Evolutionary conservation across 2,888 invertebrate species (phyloP).

Genomic region (Trichogramma evanescens): DNA sequence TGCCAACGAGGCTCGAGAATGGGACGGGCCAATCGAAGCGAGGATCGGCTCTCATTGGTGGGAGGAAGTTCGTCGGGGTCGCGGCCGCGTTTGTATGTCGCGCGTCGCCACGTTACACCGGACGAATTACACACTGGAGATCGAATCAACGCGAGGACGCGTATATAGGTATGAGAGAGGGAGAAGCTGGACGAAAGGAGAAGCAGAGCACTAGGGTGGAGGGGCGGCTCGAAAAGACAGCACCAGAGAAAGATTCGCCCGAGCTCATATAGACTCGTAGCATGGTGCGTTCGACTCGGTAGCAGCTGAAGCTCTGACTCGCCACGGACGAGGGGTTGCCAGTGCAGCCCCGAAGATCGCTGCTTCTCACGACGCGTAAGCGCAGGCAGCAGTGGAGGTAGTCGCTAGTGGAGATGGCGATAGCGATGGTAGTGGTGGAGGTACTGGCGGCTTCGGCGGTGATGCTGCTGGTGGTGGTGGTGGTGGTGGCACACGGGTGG

Average conservation of each 20-base stretch:
- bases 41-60: background rate
- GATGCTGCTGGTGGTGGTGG: background rate
- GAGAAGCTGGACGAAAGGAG: slow-evolving; percentile 36
- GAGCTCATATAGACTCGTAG: too few species aligned
- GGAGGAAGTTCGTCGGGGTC: background rate
- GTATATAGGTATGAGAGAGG: background rate
- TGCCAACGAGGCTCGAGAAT: background rate
- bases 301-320: background rate
- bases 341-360: too few species aligned
- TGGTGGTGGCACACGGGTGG: background rate
- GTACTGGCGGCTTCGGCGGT: slow-evolving; percentile 19
- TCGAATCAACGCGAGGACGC: background rate
- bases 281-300: background rate
- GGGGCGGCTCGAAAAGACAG: slow-evolving; percentile 46
- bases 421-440: slow-evolving; percentile 6
- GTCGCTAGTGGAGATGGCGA: background rate
- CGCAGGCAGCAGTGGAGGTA: background rate
- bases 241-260: too few species aligned
- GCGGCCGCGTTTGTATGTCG: background rate
- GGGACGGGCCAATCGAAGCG: slow-evolving; percentile 3
- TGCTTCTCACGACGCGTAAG: too few species aligned
- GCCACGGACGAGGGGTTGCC: too few species aligned
- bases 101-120: too few species aligned
- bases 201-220: slow-evolving; percentile 42
- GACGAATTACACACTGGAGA: too few species aligned